These are phyloP conservation scores for Phalacrocorax carbo DNA, from an alignment of 2,113 vertebrate species.

Conservation along the genomic window DNA sequence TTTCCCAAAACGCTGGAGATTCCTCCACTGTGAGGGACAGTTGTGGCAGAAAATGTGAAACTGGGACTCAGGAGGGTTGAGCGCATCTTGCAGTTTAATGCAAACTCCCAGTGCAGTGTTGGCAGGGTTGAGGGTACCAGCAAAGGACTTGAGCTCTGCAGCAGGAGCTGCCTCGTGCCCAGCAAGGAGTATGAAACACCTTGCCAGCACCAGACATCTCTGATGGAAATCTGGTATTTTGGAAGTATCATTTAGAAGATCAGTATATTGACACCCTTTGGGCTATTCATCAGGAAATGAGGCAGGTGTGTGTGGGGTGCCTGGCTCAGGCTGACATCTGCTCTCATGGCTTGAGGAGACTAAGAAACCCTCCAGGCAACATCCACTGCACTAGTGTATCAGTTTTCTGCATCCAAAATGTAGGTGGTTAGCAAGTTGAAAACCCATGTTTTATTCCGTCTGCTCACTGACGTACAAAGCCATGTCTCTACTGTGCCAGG, in stretches of 20 bases:
- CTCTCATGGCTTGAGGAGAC: not conserved
- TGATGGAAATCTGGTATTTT: not conserved
- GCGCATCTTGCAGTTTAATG: not conserved
- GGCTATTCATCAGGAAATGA: not conserved
- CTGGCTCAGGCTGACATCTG: not conserved
- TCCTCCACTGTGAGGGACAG: not conserved
- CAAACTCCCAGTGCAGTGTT: not conserved
- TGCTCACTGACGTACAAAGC: not conserved
- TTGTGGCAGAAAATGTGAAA: not conserved
- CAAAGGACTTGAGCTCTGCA: not conserved
- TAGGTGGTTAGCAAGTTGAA: not conserved
- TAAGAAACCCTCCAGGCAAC: not conserved
- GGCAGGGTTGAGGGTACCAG: not conserved
- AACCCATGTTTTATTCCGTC: fast-evolving
- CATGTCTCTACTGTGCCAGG: slow-evolving; percentile 4
- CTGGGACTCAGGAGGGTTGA: not conserved
- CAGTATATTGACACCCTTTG: not conserved
- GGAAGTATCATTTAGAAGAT: not conserved
- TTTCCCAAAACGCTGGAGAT: not conserved
- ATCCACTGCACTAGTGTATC: not conserved
- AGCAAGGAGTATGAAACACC: not conserved
- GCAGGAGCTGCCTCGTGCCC: not conserved
- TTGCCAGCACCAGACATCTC: not conserved
- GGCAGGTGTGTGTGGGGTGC: not conserved
- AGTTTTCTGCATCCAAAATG: not conserved